Evolutionary conservation across 2,113 vertebrate genomes (phyloP), one percentile per base, ranked within the genome.

Genomic region (Proteles cristata): DNA sequence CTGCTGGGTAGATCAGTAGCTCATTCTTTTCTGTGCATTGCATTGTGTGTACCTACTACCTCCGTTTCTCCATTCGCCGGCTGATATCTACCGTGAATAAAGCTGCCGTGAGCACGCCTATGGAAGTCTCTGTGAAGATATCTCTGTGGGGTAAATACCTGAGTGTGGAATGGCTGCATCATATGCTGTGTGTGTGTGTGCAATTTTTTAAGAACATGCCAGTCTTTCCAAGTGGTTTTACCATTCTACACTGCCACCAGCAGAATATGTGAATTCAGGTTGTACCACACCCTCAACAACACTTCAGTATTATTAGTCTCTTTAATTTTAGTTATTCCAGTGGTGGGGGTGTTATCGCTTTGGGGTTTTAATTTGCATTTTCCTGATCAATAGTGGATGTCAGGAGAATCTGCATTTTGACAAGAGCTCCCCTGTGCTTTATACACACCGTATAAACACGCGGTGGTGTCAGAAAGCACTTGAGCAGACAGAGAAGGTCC

Each of bases 41-140:
- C n/a, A 61, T 9, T 11, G 2, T 23, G 14, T 12, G 16, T 6
- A n/a, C 1, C 0, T 39, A 11, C 28, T 50, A 6, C 0, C 8
- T 86, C 43, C 31, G 21, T 48, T 28, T 73, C n/a, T 83, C 43
- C 80, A 31, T 31, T 79, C 45, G 17, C 31, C 35, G 55, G 4
- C 68, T 50, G 26, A 43, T 39, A 7, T 69, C 76, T 68, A 16
- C 15, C 43, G 0, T 71, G 69, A 69, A 35, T 65, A 69, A n/a
- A 96, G 43, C 31, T 73, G 19, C 39, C 66, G 0, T 23, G 11
- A 53, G 23, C 11, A 69, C 74, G 88, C 39, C 5, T 26, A 35
- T 2, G 16, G 26, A 76, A n/a, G 74, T 79, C 45, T 53, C 68
- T n/a, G 11, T 69, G 71, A 69, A 2, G 8, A 4, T 68, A 58